Evolutionary conservation across 2,113 vertebrate species (phyloP), one percentile per base, ranked within the genome.

Genomic region (Australoheros scitulus): DNA sequence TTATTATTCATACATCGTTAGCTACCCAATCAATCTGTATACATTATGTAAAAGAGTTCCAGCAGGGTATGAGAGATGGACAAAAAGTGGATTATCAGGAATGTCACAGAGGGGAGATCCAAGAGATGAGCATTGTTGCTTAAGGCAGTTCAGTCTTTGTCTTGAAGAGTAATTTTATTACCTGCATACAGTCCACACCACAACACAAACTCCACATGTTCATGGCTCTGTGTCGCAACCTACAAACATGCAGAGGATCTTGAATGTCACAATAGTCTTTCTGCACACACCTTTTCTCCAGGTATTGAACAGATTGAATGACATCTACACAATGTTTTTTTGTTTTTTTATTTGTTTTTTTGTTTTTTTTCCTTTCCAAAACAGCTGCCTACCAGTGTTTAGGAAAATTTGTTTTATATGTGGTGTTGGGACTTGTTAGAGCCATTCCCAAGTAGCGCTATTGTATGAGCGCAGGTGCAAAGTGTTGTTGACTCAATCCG

Each of bases 1-100:
- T 58, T 57, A 83, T 81, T 81, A 87, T 91, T 92, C 79, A 89
- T 83, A 43, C 74, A 80, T 85, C 82, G 74, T 91, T 84, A 74
- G 65, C 34, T 41, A 72, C 64, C 55, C 50, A 68, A 87, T 91
- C 82, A 84, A 61, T 82, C 83, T 57, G 72, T 79, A 87, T 87
- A 38, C 57, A 84, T 88, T 82, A 83, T 82, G 82, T 61, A 88
- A 64, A 79, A 7, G 26, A 74, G 32, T 47, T 15, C 5, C 6
- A 2, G 7, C 6, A 2, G n/a, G 65, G 47, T 80, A 14, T 34
- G 50, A 38, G 32, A 82, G 58, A 4, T 11, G 1, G 50, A 26
- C 32, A 72, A 26, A 72, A 72, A 55, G 26, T n/a, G 32, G 36
- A 65, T 29, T 7, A 36, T 22, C 1, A 1, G 32, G 6, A 74